Evolutionary conservation across 2,113 vertebrate genomes (phyloP).

Genomic region (Platysternon megacephalum): DNA sequence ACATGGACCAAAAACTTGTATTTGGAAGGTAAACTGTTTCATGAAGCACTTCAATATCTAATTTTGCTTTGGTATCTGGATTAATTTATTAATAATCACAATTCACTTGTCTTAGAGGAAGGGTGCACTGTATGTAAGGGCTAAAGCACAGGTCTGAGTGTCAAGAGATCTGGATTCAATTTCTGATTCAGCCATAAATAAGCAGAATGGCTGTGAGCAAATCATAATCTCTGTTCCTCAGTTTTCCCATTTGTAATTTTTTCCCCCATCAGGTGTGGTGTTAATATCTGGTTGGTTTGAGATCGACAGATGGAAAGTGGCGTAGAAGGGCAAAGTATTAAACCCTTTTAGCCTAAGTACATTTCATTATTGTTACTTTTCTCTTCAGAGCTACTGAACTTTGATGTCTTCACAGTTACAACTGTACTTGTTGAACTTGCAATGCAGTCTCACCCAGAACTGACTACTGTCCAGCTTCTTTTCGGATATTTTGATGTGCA

Average conservation of each 20-base stretch:
- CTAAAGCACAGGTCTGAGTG: neutral
- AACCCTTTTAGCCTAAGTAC: neutral
- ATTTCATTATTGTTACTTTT: neutral
- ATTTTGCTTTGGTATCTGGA: neutral
- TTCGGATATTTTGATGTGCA: neutral
- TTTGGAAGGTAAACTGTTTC: neutral
- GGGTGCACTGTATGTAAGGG: too few relatives aligned
- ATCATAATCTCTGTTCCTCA: fast-evolving
- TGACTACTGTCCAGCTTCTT: neutral
- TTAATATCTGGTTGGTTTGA: neutral
- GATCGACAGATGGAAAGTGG: neutral
- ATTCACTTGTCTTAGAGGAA: too few relatives aligned
- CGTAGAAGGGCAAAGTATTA: neutral
- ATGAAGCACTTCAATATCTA: neutral
- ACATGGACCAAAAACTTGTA: neutral
- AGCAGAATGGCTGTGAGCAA: neutral
- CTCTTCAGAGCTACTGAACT: neutral
- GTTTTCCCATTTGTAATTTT: neutral
- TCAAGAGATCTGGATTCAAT: neutral
- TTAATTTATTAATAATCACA: neutral
- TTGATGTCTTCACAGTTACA: neutral
- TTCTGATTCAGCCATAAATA: neutral
- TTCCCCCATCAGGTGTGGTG: neutral
- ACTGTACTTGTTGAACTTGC: neutral
- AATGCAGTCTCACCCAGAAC: neutral